Evolutionary conservation across 2,113 vertebrate species (phyloP).

Genomic region (Perca flavescens): DNA sequence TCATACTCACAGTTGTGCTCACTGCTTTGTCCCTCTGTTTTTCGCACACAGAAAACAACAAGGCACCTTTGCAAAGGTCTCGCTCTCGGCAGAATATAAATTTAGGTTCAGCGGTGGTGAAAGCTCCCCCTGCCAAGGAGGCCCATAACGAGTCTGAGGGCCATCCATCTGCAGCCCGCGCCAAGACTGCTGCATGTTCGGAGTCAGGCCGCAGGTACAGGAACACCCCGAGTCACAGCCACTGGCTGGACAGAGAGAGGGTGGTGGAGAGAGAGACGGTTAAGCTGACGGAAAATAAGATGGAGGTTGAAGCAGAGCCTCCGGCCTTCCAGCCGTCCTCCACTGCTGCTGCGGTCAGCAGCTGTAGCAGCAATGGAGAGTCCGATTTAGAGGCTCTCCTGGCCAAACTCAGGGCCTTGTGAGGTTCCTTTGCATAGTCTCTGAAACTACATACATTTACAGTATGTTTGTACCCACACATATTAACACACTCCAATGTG

Average conservation of each 20-base stretch:
- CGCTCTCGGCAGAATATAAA: constrained; percentile 88
- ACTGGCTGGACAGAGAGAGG: constrained; percentile 62
- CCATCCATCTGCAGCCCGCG: constrained; percentile 77
- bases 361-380: constrained; percentile 60
- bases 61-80: constrained; percentile 89
- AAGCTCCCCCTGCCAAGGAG: constrained; percentile 87
- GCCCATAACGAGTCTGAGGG: constrained; percentile 87
- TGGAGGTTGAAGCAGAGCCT: constrained; percentile 28
- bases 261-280: constrained; percentile 60
- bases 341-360: constrained; percentile 31
- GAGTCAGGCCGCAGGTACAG: constrained; percentile 56
- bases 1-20: constrained; percentile 30
- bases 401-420: constrained; percentile 92
- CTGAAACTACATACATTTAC: neutral
- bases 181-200: constrained; percentile 42
- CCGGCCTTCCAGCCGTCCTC: constrained; percentile 28
- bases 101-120: constrained; percentile 77
- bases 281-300: constrained; percentile 64
- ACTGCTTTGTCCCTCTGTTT: constrained; percentile 50
- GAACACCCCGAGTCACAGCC: constrained; percentile 40
- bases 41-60: constrained; percentile 91
- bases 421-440: constrained; percentile 48
- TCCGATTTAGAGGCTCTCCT: constrained; percentile 94
- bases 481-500: neutral
- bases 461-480: neutral